These are phyloP conservation scores for Creontiades dilutus DNA, from an alignment of 2,888 invertebrate species.

Conservation along the genomic window DNA sequence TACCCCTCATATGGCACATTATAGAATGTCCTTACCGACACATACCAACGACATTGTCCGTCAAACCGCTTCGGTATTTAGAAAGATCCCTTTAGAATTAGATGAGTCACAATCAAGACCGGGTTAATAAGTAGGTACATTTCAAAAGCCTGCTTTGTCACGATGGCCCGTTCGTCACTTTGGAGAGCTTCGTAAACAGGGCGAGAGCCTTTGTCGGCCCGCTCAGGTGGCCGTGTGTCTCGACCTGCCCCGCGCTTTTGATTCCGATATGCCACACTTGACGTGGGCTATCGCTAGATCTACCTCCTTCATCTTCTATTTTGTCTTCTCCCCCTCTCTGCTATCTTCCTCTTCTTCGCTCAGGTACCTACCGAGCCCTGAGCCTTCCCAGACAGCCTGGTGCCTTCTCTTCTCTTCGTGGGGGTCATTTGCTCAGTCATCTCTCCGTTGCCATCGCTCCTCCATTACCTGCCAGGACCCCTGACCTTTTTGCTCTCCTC, in stretches of 20 bases:
- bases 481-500: neutral
- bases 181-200: constrained; percentile 42
- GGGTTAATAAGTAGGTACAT: constrained; percentile 56
- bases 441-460: neutral
- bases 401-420: constrained; percentile 36
- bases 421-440: constrained; percentile 31
- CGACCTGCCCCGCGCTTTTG: constrained; percentile 10
- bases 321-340: neutral
- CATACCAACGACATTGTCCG: no score
- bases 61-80: neutral
- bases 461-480: neutral
- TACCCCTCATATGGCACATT: no score
- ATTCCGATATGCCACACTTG: constrained; percentile 30
- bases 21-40: no score
- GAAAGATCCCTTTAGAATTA: neutral
- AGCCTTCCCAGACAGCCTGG: constrained; percentile 8
- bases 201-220: constrained; percentile 23
- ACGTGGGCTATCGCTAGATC: constrained; percentile 38
- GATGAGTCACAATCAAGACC: neutral
- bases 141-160: constrained; percentile 35
- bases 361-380: neutral
- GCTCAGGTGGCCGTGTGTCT: constrained; percentile 12
- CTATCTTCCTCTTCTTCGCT: no score
- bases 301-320: neutral
- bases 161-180: constrained; percentile 44